phyloP scores from a whole-genome alignment of 2,888 invertebrate genomes.

The Hoplodrina blanda region DNA sequence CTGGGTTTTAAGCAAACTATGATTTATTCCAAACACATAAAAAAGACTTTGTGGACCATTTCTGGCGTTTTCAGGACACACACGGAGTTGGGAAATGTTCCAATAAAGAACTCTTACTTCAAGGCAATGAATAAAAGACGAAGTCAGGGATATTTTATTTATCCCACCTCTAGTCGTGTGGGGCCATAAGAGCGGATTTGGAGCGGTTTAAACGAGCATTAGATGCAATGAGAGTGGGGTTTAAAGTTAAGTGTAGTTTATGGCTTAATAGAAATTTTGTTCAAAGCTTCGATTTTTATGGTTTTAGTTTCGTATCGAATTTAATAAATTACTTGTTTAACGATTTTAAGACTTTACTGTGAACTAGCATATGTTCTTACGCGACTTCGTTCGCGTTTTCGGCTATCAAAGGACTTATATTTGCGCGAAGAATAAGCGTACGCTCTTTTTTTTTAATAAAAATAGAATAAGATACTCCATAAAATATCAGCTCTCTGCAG shows the following conservation, averaged over 20 bases:
- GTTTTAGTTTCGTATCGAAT: constrained; percentile 6
- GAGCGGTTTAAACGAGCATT: constrained; percentile 27
- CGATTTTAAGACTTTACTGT: too few relatives aligned
- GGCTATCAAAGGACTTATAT: too few relatives aligned
- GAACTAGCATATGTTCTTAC: too few relatives aligned
- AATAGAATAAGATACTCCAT: too few relatives aligned
- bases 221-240: constrained; percentile 37
- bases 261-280: constrained; percentile 23
- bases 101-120: constrained; percentile 59
- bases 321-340: background rate
- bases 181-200: constrained; percentile 48
- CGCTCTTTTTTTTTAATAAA: too few relatives aligned
- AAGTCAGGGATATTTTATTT: constrained; percentile 58
- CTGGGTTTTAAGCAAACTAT: constrained; percentile 1
- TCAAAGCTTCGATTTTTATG: constrained; percentile 13
- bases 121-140: constrained; percentile 62
- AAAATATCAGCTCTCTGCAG: too few relatives aligned
- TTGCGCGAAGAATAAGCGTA: too few relatives aligned
- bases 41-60: constrained; percentile 25
- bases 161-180: constrained; percentile 43
- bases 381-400: too few relatives aligned
- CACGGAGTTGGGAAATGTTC: constrained; percentile 48
- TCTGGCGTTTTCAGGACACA: constrained; percentile 19
- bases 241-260: constrained; percentile 46
- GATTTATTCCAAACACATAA: constrained; percentile 6